Base-by-base conservation (phyloP, 2,113 vertebrate genomes). In the Turnix velox region DNA sequence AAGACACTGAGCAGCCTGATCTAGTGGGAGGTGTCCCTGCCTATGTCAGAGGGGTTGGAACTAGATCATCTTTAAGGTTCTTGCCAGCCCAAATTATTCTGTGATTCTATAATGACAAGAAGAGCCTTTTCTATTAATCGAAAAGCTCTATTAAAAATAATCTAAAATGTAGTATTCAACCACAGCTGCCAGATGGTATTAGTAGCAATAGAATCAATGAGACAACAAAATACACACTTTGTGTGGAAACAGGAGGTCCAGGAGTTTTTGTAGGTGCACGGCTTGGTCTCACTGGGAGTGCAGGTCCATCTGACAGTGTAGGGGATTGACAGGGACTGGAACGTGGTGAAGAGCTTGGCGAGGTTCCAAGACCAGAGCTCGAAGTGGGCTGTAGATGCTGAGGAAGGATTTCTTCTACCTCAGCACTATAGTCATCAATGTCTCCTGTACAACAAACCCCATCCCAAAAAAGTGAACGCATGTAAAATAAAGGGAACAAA, bases 291-390 rank as follows among this genome's bases (percentile, higher is more conserved):
- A 61, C 45, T 1, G 98, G 98, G 25, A 98, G 94, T 27, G 95
- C 33, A 51, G 98, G 93, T 8, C 97, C 98, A 12, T 99, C 99
- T 8, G 98, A 96, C 7, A 98, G 97, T 0, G 99, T 99, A 6
- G 99, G 99, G 18, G 99, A 99, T 39, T 98, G 98, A 95, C 99
- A 99, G 57, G 99, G 99, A 89, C 99, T 99, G 62, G 97, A 97
- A 14, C 98, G 98, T 0, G 99, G 99, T 5, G 99, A 99, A 12
- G 99, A 97, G 69, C 97, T 90, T 5, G 99, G 99, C 1, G 99
- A 99, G 1, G 97, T 93, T 43, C 98, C 98, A 6, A 98, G 96
- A 59, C 97, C 98, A 8, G 97, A 97, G n/a, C 98, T 95, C 1
- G 97, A 96, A 6, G 97, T 95, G 1, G 98, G 98, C 96, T 99